Conservation (phyloP, 2,888 invertebrate genomes). For the Callimorpha dominula region DNA sequence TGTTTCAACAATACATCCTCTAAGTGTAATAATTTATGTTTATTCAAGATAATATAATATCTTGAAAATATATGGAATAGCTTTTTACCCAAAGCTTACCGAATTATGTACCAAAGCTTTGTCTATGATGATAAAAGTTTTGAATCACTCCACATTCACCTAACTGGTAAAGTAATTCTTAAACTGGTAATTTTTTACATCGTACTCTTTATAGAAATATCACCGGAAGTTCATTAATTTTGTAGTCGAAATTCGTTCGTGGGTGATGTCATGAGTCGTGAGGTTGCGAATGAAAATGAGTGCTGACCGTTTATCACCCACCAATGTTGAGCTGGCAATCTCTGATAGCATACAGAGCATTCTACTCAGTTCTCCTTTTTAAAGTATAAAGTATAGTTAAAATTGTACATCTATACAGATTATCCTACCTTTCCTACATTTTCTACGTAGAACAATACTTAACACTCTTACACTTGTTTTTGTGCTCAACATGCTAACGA, state of each 20-base stretch:
- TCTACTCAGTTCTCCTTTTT: too few relatives aligned
- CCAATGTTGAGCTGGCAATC: not conserved
- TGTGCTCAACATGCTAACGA: constrained; percentile 18
- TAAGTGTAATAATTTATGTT: not conserved
- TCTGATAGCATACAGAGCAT: not conserved
- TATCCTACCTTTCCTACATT: too few relatives aligned
- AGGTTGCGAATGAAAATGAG: not conserved
- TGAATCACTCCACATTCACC: not conserved
- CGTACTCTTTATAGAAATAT: not conserved
- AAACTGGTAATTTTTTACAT: too few relatives aligned
- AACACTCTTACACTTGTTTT: not conserved
- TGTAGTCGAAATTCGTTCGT: not conserved
- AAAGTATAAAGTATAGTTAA: too few relatives aligned
- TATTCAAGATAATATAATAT: not conserved
- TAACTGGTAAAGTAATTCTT: not conserved
- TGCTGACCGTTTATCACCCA: not conserved
- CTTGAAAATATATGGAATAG: too few relatives aligned
- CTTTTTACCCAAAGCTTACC: not conserved
- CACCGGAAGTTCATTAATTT: not conserved
- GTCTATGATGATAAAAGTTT: not conserved
- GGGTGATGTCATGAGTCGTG: not conserved
- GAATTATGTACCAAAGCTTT: not conserved
- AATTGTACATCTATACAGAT: too few relatives aligned
- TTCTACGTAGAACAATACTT: not conserved
- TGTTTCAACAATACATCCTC: not conserved